Base-by-base conservation (phyloP, 2,888 invertebrate genomes). In the Thecocarcelia acutangulata region DNA sequence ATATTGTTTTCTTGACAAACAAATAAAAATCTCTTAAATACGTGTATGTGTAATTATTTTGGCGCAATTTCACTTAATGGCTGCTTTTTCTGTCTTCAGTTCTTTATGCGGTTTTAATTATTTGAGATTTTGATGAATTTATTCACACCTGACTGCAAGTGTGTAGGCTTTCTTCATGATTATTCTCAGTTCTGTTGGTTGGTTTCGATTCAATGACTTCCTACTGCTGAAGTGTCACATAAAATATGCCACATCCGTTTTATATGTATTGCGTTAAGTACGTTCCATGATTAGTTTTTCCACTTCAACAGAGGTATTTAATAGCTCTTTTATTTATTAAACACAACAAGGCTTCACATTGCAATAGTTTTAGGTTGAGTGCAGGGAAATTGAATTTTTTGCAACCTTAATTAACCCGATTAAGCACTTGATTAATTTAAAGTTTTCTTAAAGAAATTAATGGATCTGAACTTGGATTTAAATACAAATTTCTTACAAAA, bases 211-310 rank as follows among this genome's bases (percentile, higher is more conserved):
- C 68, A 52, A 64, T 66, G 72, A 78, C 72, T 59, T 73, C 72
- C 78, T 73, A 73, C 78, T 78, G 81, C 52, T 75, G 58, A 81
- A 70, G 88, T 87, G 87, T 66, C 80, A 85, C 85, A 72, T 83
- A 85, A 88, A 89, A 88, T 88, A 87, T 85, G 87, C 87, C 87
- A 88, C 89, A 88, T 88, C 88, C 88, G 88, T 85, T 87, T 84
- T 79, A 66, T 50, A 17, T 66, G 12, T 5, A 13, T 15, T 33
- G 33, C 33, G 9, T 2, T 56, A 56, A 50, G 61, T 61, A n/a
- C 68, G 13, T 50, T 59, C 42, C 40, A 44, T 44, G 50, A 56
- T 66, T 61, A 48, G 12, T 50, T 77, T 77, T 78, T 73, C 58
- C 72, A 66, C 59, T 78, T 78, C 50, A 72, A 72, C 52, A 59